Evolutionary conservation across 2,797 vertebrate species (phyloP).

Genomic region (Falco berigora): DNA sequence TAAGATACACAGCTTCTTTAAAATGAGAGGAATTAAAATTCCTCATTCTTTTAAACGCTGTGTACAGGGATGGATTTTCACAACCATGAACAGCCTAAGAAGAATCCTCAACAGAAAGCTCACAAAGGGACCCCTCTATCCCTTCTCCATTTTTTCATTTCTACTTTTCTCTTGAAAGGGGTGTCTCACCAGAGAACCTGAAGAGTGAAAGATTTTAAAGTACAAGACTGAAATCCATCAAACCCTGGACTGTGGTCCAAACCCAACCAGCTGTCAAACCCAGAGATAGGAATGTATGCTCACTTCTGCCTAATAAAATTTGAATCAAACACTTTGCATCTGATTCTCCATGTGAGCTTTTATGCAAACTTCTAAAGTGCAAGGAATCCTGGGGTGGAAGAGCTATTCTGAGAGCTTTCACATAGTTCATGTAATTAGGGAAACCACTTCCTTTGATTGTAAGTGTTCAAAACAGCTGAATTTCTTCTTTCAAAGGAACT

Average conservation of each 20-base stretch:
- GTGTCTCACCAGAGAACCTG: conserved; percentile 54
- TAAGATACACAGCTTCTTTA: not conserved
- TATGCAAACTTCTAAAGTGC: conserved; percentile 85
- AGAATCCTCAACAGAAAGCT: conserved; percentile 21
- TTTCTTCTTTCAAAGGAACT: conserved; percentile 79
- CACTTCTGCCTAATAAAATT: conserved; percentile 79
- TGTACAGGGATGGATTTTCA: not conserved
- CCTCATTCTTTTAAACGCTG: conserved; percentile 4
- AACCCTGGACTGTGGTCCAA: conserved; percentile 70
- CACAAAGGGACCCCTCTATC: conserved; percentile 33
- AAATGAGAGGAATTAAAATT: not conserved
- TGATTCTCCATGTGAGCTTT: conserved; percentile 82
- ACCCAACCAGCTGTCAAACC: conserved; percentile 69
- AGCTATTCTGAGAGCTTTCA: conserved; percentile 83
- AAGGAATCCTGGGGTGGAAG: conserved; percentile 82
- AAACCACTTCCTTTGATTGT: conserved; percentile 86
- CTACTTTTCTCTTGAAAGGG: conserved; percentile 51
- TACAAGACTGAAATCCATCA: conserved; percentile 69
- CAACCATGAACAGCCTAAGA: not conserved
- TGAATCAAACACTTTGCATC: conserved; percentile 83
- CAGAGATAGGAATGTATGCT: conserved; percentile 65
- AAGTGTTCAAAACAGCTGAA: conserved; percentile 85
- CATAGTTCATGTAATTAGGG: conserved; percentile 83
- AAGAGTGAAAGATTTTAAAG: conserved; percentile 67
- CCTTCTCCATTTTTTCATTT: conserved; percentile 57